Conservation (phyloP, 2,888 invertebrate species). For the Idaea straminata region DNA sequence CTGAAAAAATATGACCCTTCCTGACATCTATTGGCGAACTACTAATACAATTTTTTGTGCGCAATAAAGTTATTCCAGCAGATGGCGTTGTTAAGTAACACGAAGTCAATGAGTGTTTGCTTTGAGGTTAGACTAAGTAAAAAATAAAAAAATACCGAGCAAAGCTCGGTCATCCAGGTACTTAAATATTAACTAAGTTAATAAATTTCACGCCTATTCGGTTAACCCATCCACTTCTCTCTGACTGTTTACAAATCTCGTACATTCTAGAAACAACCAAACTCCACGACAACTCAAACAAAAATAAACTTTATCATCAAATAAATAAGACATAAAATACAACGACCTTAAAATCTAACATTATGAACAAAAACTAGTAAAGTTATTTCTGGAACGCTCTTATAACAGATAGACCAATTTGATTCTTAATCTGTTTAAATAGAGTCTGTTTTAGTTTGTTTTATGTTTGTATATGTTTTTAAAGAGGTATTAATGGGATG, state of each 20-base stretch:
- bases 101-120: no score
- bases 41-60: no score
- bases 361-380: not conserved
- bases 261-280: not conserved
- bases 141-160: no score
- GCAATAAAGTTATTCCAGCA: no score
- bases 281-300: not conserved
- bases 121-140: no score
- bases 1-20: no score
- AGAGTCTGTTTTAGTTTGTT: not conserved
- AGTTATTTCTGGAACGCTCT: no score
- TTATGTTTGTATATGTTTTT: not conserved
- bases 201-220: no score
- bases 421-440: not conserved
- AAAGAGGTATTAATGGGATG: not conserved
- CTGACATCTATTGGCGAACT: no score
- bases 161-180: no score
- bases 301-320: not conserved
- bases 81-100: no score
- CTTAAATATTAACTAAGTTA: no score
- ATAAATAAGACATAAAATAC: not conserved
- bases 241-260: not conserved
- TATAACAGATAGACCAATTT: not conserved
- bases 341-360: not conserved
- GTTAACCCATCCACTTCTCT: not conserved